A percentile compares a stretch with the other conserved stretches of the same genome.
Evolutionary conservation across 2,113 vertebrate genomes (phyloP).

Genomic region (Chionomys nivalis): DNA sequence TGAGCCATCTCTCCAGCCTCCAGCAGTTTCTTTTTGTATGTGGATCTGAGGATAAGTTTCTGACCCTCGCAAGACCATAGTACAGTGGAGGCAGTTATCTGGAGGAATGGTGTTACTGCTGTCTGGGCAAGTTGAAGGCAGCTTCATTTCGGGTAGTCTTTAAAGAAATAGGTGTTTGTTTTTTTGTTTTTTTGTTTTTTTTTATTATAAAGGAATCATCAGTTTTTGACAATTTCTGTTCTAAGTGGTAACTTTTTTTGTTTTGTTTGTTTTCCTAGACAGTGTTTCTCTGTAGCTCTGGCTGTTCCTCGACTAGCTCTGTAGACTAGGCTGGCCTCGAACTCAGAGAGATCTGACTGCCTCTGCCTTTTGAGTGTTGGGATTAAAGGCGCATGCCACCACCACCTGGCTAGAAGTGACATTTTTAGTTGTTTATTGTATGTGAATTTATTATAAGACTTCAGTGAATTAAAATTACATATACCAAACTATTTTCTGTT

Average conservation of each 20-base stretch:
- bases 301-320: neutral
- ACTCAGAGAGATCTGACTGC: neutral
- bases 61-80: neutral
- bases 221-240: conserved; percentile 25
- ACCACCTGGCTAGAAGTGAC: neutral
- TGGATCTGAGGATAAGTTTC: conserved; percentile 1
- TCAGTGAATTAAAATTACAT: conserved; percentile 42
- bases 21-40: neutral
- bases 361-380: neutral
- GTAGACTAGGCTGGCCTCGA: neutral
- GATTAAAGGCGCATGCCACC: neutral
- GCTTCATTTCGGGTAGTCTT: conserved; percentile 16
- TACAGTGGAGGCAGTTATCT: neutral
- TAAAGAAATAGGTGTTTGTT: neutral
- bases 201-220: neutral
- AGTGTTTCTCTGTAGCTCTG: neutral
- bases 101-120: neutral
- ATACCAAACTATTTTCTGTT: neutral
- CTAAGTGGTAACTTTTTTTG: neutral
- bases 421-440: neutral
- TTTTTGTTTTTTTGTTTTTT: neutral
- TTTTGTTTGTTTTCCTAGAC: neutral
- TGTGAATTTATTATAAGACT: conserved; percentile 37
- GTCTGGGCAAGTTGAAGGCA: neutral
- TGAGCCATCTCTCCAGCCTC: no score